These are phyloP conservation scores for Daubentonia madagascariensis DNA, from an alignment of 2,113 vertebrate species.

Conservation along the genomic window DNA sequence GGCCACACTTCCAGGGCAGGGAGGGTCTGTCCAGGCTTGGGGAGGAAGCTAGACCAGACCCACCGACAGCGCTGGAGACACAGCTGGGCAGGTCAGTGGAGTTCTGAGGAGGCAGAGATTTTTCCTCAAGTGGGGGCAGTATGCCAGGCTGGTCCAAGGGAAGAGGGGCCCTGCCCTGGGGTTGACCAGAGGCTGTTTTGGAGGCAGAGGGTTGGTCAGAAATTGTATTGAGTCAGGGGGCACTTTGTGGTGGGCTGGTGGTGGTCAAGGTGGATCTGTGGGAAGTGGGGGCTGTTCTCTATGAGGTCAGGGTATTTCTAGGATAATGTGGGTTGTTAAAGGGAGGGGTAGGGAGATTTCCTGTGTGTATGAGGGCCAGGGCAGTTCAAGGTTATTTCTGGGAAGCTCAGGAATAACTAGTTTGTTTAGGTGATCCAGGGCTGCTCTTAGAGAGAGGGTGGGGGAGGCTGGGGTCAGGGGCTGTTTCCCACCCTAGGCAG, in stretches of 20 bases:
- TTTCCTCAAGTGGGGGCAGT: not conserved
- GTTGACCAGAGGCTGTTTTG: not conserved
- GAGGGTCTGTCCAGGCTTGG: not conserved
- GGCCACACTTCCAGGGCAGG: not conserved
- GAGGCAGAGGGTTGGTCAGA: not conserved
- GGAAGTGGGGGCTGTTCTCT: not conserved
- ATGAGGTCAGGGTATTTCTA: not conserved
- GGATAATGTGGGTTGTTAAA: not conserved
- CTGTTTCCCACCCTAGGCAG: not conserved
- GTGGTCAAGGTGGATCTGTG: not conserved
- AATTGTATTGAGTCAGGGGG: not conserved
- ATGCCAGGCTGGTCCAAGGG: not conserved
- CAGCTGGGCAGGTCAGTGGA: constrained; percentile 30
- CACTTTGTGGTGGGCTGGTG: not conserved
- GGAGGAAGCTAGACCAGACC: not conserved
- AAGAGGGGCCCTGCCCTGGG: not conserved
- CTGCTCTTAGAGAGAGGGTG: not conserved
- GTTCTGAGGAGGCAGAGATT: not conserved
- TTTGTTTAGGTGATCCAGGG: not conserved
- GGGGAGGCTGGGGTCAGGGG: not conserved
- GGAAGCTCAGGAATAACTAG: not conserved
- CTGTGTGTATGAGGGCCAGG: not conserved
- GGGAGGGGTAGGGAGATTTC: not conserved
- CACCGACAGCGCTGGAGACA: not conserved
- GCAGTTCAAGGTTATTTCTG: constrained; percentile 38